A percentile compares a stretch with the other conserved stretches of the same genome.
phyloP scores from a whole-genome alignment of 2,888 invertebrate species.

The Tachina lurida region DNA sequence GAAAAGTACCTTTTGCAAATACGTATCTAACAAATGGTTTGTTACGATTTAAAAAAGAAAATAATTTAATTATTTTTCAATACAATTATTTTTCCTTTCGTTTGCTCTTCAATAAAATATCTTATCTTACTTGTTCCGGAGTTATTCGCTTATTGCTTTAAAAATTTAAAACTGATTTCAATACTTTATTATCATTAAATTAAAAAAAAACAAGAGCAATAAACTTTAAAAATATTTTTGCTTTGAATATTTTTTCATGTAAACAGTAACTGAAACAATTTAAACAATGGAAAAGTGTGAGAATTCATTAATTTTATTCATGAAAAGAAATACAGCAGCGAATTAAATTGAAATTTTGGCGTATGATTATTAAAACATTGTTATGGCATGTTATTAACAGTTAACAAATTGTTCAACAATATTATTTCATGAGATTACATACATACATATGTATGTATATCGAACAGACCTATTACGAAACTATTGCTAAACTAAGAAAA shows the following conservation, averaged over 20 bases:
- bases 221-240: slow-evolving; percentile 66
- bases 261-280: slow-evolving; percentile 18
- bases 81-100: not conserved
- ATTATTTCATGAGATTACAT: not conserved
- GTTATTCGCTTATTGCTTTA: slow-evolving; percentile 23
- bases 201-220: slow-evolving; percentile 57
- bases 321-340: slow-evolving; percentile 4
- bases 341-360: slow-evolving; percentile 8
- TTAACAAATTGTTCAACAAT: slow-evolving; percentile 43
- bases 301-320: slow-evolving; percentile 25
- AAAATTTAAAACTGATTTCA: not conserved
- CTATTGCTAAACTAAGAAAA: not conserved
- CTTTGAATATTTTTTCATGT: slow-evolving; percentile 28
- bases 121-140: not conserved
- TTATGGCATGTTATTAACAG: slow-evolving; percentile 14
- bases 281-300: slow-evolving; percentile 55
- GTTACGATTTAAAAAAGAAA: too few species aligned
- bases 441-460: not conserved
- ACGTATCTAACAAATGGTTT: too few species aligned
- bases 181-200: slow-evolving; percentile 5
- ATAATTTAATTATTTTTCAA: too few species aligned
- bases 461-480: slow-evolving; percentile 14
- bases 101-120: not conserved
- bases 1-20: too few species aligned
- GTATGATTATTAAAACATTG: slow-evolving; percentile 5